phyloP scores from a whole-genome alignment of 2,888 invertebrate species.

The Aleiodes testaceus region DNA sequence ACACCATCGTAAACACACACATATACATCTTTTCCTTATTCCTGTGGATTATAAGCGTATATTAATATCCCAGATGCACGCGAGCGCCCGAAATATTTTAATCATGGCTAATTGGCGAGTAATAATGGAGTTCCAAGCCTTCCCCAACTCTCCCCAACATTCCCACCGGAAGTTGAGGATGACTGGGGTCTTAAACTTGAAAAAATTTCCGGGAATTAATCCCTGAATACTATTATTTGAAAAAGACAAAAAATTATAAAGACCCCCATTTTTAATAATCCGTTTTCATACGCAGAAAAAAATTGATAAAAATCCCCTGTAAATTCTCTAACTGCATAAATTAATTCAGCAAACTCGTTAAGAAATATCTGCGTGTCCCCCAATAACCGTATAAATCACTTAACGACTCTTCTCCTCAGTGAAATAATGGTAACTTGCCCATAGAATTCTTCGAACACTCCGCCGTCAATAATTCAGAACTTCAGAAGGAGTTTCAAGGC shows the following conservation, averaged over 20 bases:
- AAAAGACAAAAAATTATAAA: too few species aligned
- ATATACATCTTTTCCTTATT: slow-evolving; percentile 36
- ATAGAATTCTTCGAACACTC: slow-evolving; percentile 66
- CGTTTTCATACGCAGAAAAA: too few species aligned
- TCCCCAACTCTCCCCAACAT: slow-evolving; percentile 50
- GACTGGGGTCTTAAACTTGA: slow-evolving; percentile 3
- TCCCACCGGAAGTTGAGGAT: slow-evolving; percentile 44
- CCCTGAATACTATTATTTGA: background rate
- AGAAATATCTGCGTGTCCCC: slow-evolving; percentile 51
- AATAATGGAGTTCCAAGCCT: slow-evolving; percentile 71
- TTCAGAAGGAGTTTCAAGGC: slow-evolving; percentile 47
- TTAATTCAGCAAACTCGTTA: slow-evolving; percentile 59
- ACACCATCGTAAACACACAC: slow-evolving; percentile 37
- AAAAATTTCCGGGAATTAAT: background rate
- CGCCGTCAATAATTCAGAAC: slow-evolving; percentile 63
- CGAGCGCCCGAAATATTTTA: slow-evolving; percentile 72
- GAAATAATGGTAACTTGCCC: slow-evolving; percentile 54
- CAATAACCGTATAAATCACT: slow-evolving; percentile 51
- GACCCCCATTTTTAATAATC: too few species aligned
- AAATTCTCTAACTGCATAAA: slow-evolving; percentile 56
- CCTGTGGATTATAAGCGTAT: slow-evolving; percentile 61
- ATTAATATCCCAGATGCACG: slow-evolving; percentile 72
- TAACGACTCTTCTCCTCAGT: slow-evolving; percentile 28
- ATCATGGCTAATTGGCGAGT: slow-evolving; percentile 72
- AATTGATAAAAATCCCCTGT: too few species aligned